Evolutionary conservation across 2,888 invertebrate species (phyloP).

Genomic region (Phaonia tiefii): DNA sequence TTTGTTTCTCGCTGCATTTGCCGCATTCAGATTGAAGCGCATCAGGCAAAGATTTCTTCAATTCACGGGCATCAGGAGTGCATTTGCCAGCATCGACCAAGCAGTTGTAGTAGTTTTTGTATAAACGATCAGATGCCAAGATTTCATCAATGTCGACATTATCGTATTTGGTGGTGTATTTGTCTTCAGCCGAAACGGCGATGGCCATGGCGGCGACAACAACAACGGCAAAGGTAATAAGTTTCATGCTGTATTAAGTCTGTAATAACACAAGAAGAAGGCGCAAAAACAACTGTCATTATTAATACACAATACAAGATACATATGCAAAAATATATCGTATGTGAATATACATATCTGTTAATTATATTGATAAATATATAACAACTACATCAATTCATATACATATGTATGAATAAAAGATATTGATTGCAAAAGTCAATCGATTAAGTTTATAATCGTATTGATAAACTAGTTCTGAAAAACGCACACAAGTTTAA

Average conservation of each 20-base stretch:
- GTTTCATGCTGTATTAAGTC: conserved; percentile 56
- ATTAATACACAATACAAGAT: no score
- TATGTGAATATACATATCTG: no score
- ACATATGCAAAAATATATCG: no score
- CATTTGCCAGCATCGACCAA: conserved; percentile 82
- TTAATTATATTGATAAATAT: no score
- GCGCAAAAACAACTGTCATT: not conserved
- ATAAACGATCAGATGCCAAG: conserved; percentile 82
- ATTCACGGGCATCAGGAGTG: conserved; percentile 83
- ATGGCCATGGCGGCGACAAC: conserved; percentile 71
- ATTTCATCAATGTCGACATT: conserved; percentile 83
- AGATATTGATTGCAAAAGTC: conserved; percentile 16
- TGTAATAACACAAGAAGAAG: conserved; percentile 13
- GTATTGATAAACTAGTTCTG: no score
- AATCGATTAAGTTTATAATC: not conserved
- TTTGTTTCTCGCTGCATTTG: conserved; percentile 84
- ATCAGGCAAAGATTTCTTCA: conserved; percentile 83
- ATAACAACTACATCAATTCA: no score
- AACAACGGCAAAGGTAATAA: conserved; percentile 47
- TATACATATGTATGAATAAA: not conserved
- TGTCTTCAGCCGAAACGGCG: conserved; percentile 69
- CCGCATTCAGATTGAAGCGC: conserved; percentile 85
- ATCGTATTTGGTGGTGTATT: conserved; percentile 81
- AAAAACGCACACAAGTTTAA: no score
- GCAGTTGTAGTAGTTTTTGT: conserved; percentile 83